Conservation (phyloP, 1,140 invertebrate species). For the Caerostris darwini region DNA sequence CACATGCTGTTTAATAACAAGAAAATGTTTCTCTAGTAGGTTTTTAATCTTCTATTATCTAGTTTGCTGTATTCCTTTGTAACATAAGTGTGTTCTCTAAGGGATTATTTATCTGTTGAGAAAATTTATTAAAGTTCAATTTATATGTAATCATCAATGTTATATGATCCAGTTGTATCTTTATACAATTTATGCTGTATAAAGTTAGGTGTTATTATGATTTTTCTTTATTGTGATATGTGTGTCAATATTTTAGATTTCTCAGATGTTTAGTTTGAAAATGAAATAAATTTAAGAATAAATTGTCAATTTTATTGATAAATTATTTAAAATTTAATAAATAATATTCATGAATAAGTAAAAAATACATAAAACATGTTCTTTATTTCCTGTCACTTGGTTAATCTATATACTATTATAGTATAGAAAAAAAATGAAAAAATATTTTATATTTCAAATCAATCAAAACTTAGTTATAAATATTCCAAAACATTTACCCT, state of each 20-base stretch:
- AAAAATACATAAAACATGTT: too few species aligned
- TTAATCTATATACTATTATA: too few species aligned
- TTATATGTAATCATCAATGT: slow-evolving; percentile 14
- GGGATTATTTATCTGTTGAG: background rate
- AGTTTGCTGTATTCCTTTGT: background rate
- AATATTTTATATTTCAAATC: too few species aligned
- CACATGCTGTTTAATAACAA: background rate
- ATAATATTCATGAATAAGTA: too few species aligned
- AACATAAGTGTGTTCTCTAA: background rate
- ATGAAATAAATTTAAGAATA: background rate
- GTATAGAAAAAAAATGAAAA: too few species aligned
- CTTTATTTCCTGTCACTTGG: too few species aligned
- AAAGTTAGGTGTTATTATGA: slow-evolving; percentile 25
- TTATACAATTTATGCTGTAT: slow-evolving; percentile 9
- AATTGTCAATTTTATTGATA: too few species aligned
- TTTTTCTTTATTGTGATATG: slow-evolving; percentile 45
- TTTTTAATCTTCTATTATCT: background rate
- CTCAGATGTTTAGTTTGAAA: slow-evolving; percentile 47
- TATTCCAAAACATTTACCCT: too few species aligned
- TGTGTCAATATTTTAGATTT: slow-evolving; percentile 44
- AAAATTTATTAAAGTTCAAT: slow-evolving; percentile 2
- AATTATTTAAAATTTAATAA: too few species aligned
- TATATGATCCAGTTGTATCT: slow-evolving; percentile 36
- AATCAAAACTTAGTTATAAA: too few species aligned
- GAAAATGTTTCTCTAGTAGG: background rate